Evolutionary conservation across 2,113 vertebrate genomes (phyloP).

Genomic region (Xiphorhynchus elegans): DNA sequence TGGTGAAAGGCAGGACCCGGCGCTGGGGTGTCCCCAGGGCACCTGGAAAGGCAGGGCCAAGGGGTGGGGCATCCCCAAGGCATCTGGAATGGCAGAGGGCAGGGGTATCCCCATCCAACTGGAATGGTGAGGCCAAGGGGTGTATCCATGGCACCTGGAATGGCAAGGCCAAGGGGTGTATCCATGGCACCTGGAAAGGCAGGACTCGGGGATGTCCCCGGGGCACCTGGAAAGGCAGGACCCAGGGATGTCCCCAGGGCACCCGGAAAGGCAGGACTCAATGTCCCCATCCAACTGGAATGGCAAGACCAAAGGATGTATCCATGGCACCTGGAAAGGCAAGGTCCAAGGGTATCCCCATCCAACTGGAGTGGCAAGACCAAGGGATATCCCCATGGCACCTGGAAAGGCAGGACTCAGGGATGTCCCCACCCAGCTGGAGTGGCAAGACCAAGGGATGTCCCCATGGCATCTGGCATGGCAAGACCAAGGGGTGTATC

Average conservation of each 20-base stretch:
- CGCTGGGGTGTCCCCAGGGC: neutral
- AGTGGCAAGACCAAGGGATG: neutral
- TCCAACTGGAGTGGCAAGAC: rapidly evolving
- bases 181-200: rapidly evolving
- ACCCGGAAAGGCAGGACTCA: rapidly evolving
- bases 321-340: rapidly evolving
- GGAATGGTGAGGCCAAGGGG: no score
- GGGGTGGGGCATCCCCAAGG: rapidly evolving
- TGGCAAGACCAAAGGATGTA: rapidly evolving
- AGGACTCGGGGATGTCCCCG: neutral
- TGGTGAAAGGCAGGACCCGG: rapidly evolving
- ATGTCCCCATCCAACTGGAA: rapidly evolving
- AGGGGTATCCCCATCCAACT: neutral
- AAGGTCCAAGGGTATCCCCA: rapidly evolving
- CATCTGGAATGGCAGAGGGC: rapidly evolving
- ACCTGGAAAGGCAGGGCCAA: no score
- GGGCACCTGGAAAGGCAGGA: no score
- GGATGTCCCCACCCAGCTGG: neutral
- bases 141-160: rapidly evolving
- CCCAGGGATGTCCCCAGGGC: rapidly evolving
- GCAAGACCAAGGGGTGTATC: rapidly evolving
- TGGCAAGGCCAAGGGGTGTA: rapidly evolving
- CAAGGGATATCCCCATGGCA: rapidly evolving
- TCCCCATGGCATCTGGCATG: rapidly evolving
- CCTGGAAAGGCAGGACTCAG: rapidly evolving